These are phyloP conservation scores for Heliothis peltigera DNA, from an alignment of 2,888 invertebrate species.

Conservation along the genomic window DNA sequence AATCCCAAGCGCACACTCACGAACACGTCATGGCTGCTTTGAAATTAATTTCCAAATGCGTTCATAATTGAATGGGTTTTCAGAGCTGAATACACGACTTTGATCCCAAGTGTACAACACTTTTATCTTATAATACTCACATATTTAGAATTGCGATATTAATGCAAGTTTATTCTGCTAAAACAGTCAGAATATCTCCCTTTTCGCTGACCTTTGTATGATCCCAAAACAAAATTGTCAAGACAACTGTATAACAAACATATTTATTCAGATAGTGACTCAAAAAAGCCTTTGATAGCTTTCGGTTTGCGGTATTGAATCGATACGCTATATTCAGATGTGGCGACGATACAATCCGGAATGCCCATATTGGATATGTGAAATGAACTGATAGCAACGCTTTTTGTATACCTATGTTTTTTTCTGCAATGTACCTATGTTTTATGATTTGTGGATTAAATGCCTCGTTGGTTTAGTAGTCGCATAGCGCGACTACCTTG, in stretches of 20 bases:
- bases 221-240: slow-evolving; percentile 44
- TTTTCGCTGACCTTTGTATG: slow-evolving; percentile 12
- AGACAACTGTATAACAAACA: slow-evolving; percentile 39
- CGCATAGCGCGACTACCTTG: no score
- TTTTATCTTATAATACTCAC: no score
- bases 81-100: no score
- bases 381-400: slow-evolving; percentile 23
- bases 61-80: no score
- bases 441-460: no score
- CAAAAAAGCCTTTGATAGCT: slow-evolving; percentile 36
- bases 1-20: no score
- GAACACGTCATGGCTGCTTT: no score
- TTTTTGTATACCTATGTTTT: not conserved
- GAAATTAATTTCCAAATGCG: not conserved
- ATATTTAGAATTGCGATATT: no score
- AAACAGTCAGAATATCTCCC: not conserved
- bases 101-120: no score
- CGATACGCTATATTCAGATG: slow-evolving; percentile 48
- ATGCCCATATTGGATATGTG: slow-evolving; percentile 10
- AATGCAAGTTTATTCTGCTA: no score
- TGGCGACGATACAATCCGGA: slow-evolving; percentile 37
- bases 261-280: slow-evolving; percentile 48
- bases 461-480: no score
- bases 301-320: slow-evolving; percentile 34
- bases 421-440: no score